These are phyloP conservation scores for Clarias macrocephalus DNA, from an alignment of 2,113 vertebrate species.

Conservation along the genomic window DNA sequence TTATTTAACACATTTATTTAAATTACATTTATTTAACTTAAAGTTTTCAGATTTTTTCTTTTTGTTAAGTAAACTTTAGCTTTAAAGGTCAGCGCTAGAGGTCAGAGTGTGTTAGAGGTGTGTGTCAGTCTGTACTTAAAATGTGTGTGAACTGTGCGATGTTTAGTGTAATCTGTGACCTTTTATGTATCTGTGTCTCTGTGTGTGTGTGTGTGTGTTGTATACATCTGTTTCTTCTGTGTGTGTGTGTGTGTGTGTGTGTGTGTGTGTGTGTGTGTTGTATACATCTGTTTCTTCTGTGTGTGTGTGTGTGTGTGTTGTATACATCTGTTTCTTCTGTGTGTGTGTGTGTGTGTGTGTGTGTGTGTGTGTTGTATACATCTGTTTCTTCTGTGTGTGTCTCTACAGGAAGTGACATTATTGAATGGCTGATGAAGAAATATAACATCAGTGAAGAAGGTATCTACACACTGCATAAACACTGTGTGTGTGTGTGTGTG, in stretches of 20 bases:
- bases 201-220: neutral
- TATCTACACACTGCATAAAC: conserved; percentile 54
- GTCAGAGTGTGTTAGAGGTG: too few species aligned
- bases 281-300: too few species aligned
- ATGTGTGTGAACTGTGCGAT: neutral
- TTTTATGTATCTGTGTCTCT: neutral
- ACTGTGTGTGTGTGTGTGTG: conserved; percentile 10
- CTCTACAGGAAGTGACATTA: conserved; percentile 77
- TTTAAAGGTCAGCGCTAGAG: neutral
- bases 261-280: neutral
- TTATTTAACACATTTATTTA: too few species aligned
- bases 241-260: neutral
- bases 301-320: neutral
- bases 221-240: conserved; percentile 2
- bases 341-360: conserved; percentile 1
- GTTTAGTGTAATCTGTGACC: neutral
- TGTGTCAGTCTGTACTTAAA: neutral
- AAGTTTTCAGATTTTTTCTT: too few species aligned
- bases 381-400: neutral
- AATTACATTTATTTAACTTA: too few species aligned
- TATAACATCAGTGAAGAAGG: conserved; percentile 81
- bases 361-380: neutral
- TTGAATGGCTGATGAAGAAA: conserved; percentile 84
- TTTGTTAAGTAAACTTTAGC: neutral
- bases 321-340: too few species aligned